phyloP scores from a whole-genome alignment of 2,113 vertebrate genomes.

The Calidris pugnax region DNA sequence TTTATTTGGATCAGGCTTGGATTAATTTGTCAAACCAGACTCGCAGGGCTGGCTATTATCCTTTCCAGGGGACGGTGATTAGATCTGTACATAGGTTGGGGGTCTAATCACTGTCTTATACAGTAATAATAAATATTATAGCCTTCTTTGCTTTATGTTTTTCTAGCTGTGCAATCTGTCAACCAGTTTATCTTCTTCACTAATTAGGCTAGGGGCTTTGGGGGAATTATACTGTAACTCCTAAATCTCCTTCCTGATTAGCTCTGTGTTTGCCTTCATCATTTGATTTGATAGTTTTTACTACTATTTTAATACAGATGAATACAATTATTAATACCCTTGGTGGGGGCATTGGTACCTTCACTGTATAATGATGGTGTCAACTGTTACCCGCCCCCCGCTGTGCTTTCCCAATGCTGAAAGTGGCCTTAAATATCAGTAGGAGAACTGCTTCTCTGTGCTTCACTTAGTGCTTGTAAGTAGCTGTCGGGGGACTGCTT shows the following conservation, averaged over 20 bases:
- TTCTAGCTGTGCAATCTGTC: slow-evolving; percentile 60
- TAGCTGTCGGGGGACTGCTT: accelerated
- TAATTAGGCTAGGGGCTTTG: slow-evolving; percentile 60
- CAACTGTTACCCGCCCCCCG: not conserved
- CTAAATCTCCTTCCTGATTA: slow-evolving; percentile 59
- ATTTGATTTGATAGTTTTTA: not conserved
- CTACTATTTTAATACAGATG: not conserved
- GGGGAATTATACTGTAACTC: slow-evolving; percentile 35
- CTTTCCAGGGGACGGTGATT: slow-evolving; percentile 55
- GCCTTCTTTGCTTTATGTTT: slow-evolving; percentile 56
- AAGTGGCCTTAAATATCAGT: not conserved
- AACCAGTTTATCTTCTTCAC: slow-evolving; percentile 60
- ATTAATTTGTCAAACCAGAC: slow-evolving; percentile 61
- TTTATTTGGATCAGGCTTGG: slow-evolving; percentile 59
- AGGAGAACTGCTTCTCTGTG: not conserved
- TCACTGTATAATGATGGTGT: not conserved
- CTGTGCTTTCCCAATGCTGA: not conserved
- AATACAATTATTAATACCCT: not conserved
- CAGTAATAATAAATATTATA: slow-evolving; percentile 54
- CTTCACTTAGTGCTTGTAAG: not conserved
- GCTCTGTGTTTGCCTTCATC: slow-evolving; percentile 37
- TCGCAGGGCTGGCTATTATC: slow-evolving; percentile 8
- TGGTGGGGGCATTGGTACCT: not conserved
- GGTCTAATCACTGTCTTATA: slow-evolving; percentile 56
- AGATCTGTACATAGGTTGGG: slow-evolving; percentile 52